Evolutionary conservation across 2,888 invertebrate genomes (phyloP), one percentile per base, ranked within the genome.

Genomic region (Euphydryas editha): DNA sequence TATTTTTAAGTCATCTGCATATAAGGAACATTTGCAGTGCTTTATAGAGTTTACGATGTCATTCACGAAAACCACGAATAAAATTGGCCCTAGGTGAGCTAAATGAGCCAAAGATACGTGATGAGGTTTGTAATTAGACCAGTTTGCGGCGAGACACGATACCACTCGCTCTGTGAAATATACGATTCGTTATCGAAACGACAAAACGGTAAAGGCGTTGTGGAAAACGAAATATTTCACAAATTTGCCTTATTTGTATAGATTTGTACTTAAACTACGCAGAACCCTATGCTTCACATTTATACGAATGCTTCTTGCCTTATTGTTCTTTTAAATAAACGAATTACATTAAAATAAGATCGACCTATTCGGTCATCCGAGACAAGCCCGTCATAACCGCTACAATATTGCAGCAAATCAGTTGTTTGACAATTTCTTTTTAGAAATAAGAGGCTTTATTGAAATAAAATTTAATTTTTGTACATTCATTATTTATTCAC

Each of bases 301-400:
- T 79, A 85, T 83, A 93, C 94, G 94, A 94, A 95, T 95, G 95
- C 95, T 94, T 94, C 94, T 94, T 94, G 94, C 95, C 94, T 93
- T 88, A 78, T 74, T 73, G 75, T 87, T 87, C 84, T 84, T 85
- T 85, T 84, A 67, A 72, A 55, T 15, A 69, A 69, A 78, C 86
- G 88, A 90, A 90, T 90, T 89, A 90, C 82, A 89, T 91, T 88
- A 91, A 92, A 92, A 91, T 91, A 92, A 92, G 90, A 86, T 81
- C 76, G 75, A 77, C 77, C 80, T 77, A 76, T 74, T 76, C 73
- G 75, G 73, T 71, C 54, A 3, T 10, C 72, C 69, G 65, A 68
- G 72, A 72, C 72, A 75, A 66, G 67, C 77, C 80, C 76, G 76
- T 76, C 72, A 78, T 77, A 76, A 78, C n/a, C 78, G 76, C 74